Evolutionary conservation across 2,888 invertebrate species (phyloP), one percentile per base, ranked within the genome.

Genomic region (Meloe dianella): DNA sequence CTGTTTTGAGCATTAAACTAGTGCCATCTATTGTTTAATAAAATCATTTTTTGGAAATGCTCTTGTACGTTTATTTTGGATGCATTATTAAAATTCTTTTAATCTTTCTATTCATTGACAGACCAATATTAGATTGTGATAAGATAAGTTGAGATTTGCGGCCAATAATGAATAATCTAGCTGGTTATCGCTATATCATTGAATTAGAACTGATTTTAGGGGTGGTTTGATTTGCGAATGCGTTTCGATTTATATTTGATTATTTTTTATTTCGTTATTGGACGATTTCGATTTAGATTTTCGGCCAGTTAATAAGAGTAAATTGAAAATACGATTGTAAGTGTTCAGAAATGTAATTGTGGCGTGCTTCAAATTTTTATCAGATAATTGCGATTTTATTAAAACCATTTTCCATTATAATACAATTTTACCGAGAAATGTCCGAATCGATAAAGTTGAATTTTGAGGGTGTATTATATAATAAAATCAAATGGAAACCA

Each of bases 361-460:
- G 9, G 47, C 47, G 47, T 47, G 47, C 10, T 27, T 12, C 2
- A 8, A 47, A n/a, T 41, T 47, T 47, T 47, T 47, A 47, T 47
- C 47, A 47, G 47, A 47, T 47, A 47, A 47, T 47, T 47, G 20
- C 47, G n/a, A 47, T 47, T n/a, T n/a, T n/a, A n/a, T n/a, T 41
- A 35, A 10, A n/a, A 47, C 9, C 47, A 47, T 47, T 47, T n/a
- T 47, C 47, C 20, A 47, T 47, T 47, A 47, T 47, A 47, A 47
- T 47, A 47, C 47, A 9, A 47, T 47, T 22, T 22, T 47, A 47
- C 47, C 2, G 47, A 47, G 47, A 47, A 47, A 47, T 47, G 47
- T 47, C 47, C 47, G 20, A 47, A 47, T 47, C 47, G 10, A 47
- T 47, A 47, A 47, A 47, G 8, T 47, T 47, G 47, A 47, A 47